These are phyloP conservation scores for Choloepus didactylus DNA, from an alignment of 2,797 vertebrate genomes.

Conservation along the genomic window DNA sequence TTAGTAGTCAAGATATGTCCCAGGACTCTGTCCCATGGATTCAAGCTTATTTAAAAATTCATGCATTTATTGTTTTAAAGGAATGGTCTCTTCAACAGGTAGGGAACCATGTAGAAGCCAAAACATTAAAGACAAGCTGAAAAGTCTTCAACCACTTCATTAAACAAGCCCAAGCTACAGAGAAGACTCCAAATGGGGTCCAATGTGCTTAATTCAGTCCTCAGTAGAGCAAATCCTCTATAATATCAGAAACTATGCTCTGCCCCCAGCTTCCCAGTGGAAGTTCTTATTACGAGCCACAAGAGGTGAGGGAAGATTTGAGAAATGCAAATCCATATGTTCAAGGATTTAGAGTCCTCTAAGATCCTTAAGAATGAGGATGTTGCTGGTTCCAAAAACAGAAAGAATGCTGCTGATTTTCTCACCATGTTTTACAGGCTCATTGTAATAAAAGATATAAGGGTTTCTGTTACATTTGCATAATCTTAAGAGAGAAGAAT, in stretches of 20 bases:
- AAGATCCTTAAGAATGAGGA: not conserved
- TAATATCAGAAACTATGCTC: not conserved
- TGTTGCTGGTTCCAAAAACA: not conserved
- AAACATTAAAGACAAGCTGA: not conserved
- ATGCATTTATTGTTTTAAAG: not conserved
- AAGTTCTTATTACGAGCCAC: not conserved
- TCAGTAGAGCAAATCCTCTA: not conserved
- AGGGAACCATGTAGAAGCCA: not conserved
- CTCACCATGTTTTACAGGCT: not conserved
- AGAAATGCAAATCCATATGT: not conserved
- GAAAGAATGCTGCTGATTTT: not conserved
- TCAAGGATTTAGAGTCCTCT: not conserved
- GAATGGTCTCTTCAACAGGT: not conserved
- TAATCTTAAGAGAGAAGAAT: constrained; percentile 28
- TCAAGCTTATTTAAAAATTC: constrained; percentile 24
- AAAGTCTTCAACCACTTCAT: not conserved
- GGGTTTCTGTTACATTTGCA: not conserved
- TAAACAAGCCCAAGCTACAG: not conserved
- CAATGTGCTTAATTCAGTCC: not conserved
- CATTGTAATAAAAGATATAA: not conserved
- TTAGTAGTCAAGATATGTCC: not conserved
- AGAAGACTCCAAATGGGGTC: not conserved
- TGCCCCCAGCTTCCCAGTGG: not conserved
- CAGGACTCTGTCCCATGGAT: not conserved
- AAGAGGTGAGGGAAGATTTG: not conserved